Conservation (phyloP, 2,797 vertebrate species). For the Muscicapa striata region DNA sequence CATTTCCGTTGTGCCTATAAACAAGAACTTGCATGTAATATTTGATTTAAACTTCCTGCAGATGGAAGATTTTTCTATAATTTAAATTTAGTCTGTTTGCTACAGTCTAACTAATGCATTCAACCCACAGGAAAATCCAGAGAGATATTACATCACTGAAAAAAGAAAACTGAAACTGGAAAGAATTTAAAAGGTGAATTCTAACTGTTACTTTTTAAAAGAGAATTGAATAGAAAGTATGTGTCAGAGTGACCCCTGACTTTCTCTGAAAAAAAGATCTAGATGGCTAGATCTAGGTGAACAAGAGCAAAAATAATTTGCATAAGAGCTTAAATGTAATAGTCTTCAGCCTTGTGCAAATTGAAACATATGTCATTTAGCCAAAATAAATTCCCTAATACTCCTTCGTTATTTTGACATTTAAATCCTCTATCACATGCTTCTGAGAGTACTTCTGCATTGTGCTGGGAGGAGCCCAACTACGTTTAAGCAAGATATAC, state of each 20-base stretch:
- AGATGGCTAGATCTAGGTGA: neutral
- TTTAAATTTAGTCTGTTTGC: constrained; percentile 27
- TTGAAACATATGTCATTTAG: constrained; percentile 62
- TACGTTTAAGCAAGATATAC: neutral
- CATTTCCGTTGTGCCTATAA: neutral
- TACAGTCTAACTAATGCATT: neutral
- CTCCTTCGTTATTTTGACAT: constrained; percentile 55
- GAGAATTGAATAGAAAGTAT: neutral
- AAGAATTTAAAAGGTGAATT: neutral
- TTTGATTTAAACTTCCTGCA: constrained; percentile 26
- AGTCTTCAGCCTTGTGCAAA: constrained; percentile 35
- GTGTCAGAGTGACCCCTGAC: neutral
- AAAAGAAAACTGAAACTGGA: neutral
- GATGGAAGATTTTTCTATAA: constrained; percentile 28
- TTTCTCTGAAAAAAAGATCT: neutral
- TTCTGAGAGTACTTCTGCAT: constrained; percentile 9
- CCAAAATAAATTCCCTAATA: constrained; percentile 61
- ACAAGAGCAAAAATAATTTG: constrained; percentile 9
- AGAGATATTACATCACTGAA: neutral
- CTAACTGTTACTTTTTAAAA: neutral
- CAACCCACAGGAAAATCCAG: constrained; percentile 30
- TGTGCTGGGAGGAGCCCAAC: constrained; percentile 4
- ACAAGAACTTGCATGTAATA: neutral
- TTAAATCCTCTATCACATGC: constrained; percentile 26
- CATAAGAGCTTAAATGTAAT: constrained; percentile 17